Percentiles rank a stretch among this genome's conserved stretches.
These are phyloP conservation scores for Dicyrtoma fusca DNA, from an alignment of 2,888 invertebrate species.

Conservation along the genomic window DNA sequence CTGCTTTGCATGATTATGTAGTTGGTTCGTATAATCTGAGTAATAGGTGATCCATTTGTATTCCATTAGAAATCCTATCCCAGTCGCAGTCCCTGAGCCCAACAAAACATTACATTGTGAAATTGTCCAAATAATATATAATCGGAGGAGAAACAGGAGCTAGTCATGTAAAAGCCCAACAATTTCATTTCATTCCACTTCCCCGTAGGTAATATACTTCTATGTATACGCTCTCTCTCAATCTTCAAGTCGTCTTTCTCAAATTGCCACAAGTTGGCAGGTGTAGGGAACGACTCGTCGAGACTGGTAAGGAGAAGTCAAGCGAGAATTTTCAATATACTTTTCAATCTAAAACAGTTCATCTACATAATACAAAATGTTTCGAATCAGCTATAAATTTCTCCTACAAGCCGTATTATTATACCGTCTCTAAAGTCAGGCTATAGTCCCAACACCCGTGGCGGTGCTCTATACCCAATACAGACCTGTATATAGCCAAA, in stretches of 20 bases:
- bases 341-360: slow-evolving; percentile 1
- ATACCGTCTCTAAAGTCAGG: neutral
- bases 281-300: slow-evolving; percentile 5
- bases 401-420: neutral
- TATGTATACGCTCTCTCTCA: no score
- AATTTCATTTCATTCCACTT: no score
- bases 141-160: neutral
- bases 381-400: slow-evolving; percentile 3
- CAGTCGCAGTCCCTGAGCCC: neutral
- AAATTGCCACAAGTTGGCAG: slow-evolving; percentile 22
- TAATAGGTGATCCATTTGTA: neutral
- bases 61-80: neutral
- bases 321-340: slow-evolving; percentile 7
- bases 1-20: no score
- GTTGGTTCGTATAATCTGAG: no score
- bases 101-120: neutral
- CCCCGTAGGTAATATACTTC: no score
- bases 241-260: neutral
- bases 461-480: no score
- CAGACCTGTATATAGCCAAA: no score
- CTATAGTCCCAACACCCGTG: no score
- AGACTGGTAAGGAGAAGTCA: neutral
- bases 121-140: slow-evolving; percentile 3
- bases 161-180: neutral
- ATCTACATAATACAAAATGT: slow-evolving; percentile 12